Percentiles rank a stretch among this genome's conserved stretches.
Conservation (phyloP, 2,888 invertebrate species). For the Andrena chrysosceles region DNA sequence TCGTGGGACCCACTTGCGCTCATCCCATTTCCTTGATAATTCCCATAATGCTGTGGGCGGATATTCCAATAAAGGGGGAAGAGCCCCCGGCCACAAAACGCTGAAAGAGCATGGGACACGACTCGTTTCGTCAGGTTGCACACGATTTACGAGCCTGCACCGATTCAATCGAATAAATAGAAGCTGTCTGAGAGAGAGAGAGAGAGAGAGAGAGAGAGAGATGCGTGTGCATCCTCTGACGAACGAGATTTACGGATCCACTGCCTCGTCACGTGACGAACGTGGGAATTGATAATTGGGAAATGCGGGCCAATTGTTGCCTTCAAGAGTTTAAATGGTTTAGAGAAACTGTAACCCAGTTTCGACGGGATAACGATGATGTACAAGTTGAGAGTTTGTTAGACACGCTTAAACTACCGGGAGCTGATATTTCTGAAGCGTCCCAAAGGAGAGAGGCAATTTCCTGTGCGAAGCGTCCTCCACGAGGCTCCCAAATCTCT, state of each 20-base stretch:
- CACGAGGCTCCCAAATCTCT: neutral
- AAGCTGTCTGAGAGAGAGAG: slow-evolving; percentile 19
- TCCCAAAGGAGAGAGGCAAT: neutral
- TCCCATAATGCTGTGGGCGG: slow-evolving; percentile 85
- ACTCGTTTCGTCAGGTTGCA: slow-evolving; percentile 78
- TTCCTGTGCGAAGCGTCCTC: neutral
- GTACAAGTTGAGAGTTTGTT: neutral
- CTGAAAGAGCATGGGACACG: slow-evolving; percentile 77
- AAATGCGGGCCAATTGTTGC: slow-evolving; percentile 53
- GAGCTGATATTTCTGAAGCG: neutral
- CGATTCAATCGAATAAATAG: slow-evolving; percentile 62
- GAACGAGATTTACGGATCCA: slow-evolving; percentile 22
- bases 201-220: neutral
- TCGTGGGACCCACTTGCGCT: slow-evolving; percentile 75
- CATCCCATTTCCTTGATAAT: slow-evolving; percentile 84
- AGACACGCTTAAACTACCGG: no score
- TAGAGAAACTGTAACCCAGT: neutral
- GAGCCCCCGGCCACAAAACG: slow-evolving; percentile 79
- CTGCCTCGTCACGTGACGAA: slow-evolving; percentile 4
- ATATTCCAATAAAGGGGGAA: slow-evolving; percentile 85
- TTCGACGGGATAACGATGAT: neutral
- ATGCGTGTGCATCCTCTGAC: slow-evolving; percentile 6
- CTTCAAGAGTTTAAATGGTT: slow-evolving; percentile 8
- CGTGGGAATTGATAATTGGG: slow-evolving; percentile 46
- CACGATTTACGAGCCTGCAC: slow-evolving; percentile 73